Conservation (phyloP, 2,113 vertebrate genomes). For the Nycticorax nycticorax region DNA sequence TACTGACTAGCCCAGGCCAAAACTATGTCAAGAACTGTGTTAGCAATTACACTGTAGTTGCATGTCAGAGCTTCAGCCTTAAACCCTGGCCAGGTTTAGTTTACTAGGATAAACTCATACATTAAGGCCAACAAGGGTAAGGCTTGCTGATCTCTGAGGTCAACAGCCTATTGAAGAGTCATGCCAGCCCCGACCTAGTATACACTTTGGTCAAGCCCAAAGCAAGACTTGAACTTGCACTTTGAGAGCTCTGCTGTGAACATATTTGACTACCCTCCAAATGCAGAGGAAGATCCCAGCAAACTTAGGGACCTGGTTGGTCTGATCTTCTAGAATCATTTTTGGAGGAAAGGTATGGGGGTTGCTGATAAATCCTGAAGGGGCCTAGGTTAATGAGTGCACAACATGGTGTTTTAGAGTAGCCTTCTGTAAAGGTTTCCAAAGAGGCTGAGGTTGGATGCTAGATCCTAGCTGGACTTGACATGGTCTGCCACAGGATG, state of each 20-base stretch:
- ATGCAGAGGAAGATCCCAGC: background rate
- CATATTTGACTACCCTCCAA: background rate
- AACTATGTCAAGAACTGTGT: background rate
- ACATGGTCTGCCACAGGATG: background rate
- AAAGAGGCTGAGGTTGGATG: accelerated
- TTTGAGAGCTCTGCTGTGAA: background rate
- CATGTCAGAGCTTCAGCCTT: background rate
- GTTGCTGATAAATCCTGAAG: background rate
- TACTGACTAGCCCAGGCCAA: background rate
- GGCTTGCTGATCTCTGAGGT: background rate
- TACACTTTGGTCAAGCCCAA: background rate
- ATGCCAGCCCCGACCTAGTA: background rate
- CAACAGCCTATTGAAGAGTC: background rate
- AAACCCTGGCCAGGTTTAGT: background rate
- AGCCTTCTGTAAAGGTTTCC: background rate
- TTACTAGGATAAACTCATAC: background rate
- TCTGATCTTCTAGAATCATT: background rate
- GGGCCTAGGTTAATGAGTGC: background rate
- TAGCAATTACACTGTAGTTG: background rate
- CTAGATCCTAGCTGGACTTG: background rate
- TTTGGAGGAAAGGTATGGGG: background rate
- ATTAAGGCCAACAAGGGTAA: background rate
- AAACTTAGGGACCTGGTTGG: background rate
- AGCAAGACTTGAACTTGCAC: background rate
- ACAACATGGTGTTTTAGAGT: background rate